Percentiles rank a stretch among this genome's conserved stretches.
Conservation (phyloP, 2,888 invertebrate genomes). For the Leptopilina syphax region DNA sequence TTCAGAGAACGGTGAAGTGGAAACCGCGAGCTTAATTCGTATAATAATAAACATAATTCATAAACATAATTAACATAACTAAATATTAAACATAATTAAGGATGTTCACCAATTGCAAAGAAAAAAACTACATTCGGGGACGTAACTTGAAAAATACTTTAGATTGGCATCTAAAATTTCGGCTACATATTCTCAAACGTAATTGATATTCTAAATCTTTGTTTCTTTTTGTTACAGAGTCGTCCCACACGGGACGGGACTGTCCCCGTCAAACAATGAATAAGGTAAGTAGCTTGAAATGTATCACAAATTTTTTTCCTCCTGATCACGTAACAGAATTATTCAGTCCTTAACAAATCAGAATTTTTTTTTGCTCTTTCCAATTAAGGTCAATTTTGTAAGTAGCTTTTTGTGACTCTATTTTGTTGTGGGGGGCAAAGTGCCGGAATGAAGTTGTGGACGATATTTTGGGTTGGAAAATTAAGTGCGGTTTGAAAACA, state of each 20-base stretch:
- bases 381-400: not conserved
- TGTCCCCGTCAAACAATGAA: constrained; percentile 77
- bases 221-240: constrained; percentile 72
- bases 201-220: too few relatives aligned
- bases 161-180: too few relatives aligned
- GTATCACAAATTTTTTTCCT: too few relatives aligned
- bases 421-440: not conserved
- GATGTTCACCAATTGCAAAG: not conserved
- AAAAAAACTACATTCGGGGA: not conserved
- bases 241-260: constrained; percentile 73
- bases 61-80: not conserved
- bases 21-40: not conserved
- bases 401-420: not conserved
- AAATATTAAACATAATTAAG: not conserved
- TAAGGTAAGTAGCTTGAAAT: constrained; percentile 70
- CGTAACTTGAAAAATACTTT: too few relatives aligned
- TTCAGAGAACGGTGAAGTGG: constrained; percentile 43
- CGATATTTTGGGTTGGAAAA: not conserved
- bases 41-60: constrained; percentile 7
- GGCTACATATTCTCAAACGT: too few relatives aligned
- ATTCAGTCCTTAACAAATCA: not conserved
- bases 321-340: too few relatives aligned
- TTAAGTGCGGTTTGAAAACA: constrained; percentile 43
- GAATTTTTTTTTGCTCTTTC: not conserved
- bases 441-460: too few relatives aligned